Percentiles rank a stretch among this genome's conserved stretches.
phyloP scores from a whole-genome alignment of 2,113 vertebrate species.

The Myodes glareolus region DNA sequence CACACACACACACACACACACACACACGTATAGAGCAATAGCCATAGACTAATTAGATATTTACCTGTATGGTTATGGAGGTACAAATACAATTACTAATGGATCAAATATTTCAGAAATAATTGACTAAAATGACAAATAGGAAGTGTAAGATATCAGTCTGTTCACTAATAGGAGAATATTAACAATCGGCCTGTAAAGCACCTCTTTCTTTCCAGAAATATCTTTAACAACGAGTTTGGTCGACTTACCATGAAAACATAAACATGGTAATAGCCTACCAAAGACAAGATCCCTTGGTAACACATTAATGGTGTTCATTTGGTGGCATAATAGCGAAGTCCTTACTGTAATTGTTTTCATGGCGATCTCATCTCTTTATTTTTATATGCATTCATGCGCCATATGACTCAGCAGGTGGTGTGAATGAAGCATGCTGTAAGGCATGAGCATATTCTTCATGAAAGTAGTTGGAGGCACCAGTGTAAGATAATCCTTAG shows the following conservation, averaged over 20 bases:
- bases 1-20: neutral
- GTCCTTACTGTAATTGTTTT: neutral
- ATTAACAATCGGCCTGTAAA: neutral
- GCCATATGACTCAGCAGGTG: neutral
- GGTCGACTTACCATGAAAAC: neutral
- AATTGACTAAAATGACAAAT: neutral
- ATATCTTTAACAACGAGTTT: slow-evolving; percentile 10
- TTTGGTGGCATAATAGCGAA: neutral
- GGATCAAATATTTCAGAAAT: neutral
- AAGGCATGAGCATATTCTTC: neutral
- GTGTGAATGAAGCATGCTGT: neutral
- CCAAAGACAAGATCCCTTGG: neutral
- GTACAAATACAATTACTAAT: neutral
- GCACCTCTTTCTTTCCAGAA: neutral
- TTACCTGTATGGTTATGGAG: neutral
- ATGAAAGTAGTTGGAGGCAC: neutral
- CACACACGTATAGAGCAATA: neutral
- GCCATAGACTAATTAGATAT: neutral
- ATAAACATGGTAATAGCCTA: neutral
- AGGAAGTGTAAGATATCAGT: neutral
- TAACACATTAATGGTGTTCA: neutral
- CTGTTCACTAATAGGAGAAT: neutral
- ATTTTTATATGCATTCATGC: neutral
- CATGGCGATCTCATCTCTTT: neutral
- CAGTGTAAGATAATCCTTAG: neutral